Percentiles rank a stretch among this genome's conserved stretches.
phyloP scores from a whole-genome alignment of 92 coral and sea anemone species.

The Phymanthus crucifer region DNA sequence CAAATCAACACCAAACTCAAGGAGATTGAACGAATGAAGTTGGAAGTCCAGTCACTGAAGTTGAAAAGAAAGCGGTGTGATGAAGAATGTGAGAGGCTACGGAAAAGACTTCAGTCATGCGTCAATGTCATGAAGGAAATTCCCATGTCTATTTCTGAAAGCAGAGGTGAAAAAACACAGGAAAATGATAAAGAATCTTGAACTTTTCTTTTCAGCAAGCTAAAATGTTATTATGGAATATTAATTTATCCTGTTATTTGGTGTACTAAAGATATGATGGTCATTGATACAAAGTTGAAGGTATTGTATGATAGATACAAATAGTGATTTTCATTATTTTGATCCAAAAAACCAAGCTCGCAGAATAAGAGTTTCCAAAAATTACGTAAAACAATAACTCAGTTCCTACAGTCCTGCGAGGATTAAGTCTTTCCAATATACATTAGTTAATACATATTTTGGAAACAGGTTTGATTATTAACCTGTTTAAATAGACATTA shows the following conservation, averaged over 20 bases:
- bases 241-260: neutral
- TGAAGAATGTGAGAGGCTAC: constrained; percentile 70
- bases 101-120: constrained; percentile 88
- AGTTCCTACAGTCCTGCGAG: too few relatives aligned
- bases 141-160: constrained; percentile 43
- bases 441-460: too few relatives aligned
- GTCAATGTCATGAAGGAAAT: constrained; percentile 90
- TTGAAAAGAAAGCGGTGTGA: constrained; percentile 91
- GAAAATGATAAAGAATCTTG: constrained; percentile 21
- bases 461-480: too few relatives aligned
- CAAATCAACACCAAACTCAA: constrained; percentile 85
- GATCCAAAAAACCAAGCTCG: too few relatives aligned
- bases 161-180: constrained; percentile 5
- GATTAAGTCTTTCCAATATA: too few relatives aligned
- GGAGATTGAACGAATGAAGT: constrained; percentile 92
- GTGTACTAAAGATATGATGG: too few relatives aligned
- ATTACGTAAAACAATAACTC: too few relatives aligned
- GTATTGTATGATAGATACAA: too few relatives aligned
- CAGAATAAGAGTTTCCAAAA: too few relatives aligned
- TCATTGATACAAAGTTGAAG: too few relatives aligned
- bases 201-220: neutral
- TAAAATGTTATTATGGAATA: neutral
- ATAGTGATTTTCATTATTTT: too few relatives aligned
- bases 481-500: too few relatives aligned
- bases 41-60: constrained; percentile 75